Conservation (phyloP, 2,797 vertebrate genomes). For the Sebastes nivosus region DNA sequence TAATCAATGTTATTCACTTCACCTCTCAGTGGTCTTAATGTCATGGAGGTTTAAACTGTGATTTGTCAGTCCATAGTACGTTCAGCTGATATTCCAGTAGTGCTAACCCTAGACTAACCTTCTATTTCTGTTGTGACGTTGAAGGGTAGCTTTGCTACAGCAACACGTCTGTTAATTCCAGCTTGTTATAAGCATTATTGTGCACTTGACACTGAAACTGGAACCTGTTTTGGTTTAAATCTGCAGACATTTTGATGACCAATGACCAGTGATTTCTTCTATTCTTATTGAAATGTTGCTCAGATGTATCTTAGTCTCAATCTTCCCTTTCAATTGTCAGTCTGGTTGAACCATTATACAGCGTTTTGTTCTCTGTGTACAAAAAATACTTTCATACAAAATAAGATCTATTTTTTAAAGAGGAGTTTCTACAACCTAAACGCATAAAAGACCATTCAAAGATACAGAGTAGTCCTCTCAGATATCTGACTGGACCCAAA, state of each 20-base stretch:
- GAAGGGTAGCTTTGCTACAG: too few relatives aligned
- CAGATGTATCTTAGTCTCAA: background rate
- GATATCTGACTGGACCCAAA: background rate
- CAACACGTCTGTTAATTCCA: too few relatives aligned
- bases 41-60: background rate
- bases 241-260: background rate
- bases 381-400: rapidly evolving
- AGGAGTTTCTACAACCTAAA: background rate
- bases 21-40: too few relatives aligned
- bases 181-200: background rate
- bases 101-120: too few relatives aligned
- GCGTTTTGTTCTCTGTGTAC: too few relatives aligned
- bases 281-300: background rate
- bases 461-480: background rate
- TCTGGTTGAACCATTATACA: background rate
- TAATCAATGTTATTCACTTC: too few relatives aligned
- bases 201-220: background rate
- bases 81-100: too few relatives aligned
- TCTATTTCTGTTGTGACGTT: too few relatives aligned
- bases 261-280: background rate
- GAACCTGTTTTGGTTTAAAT: background rate
- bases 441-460: background rate
- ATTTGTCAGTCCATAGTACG: background rate
- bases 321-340: background rate
- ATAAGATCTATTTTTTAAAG: too few relatives aligned